A percentile compares a stretch with the other conserved stretches of the same genome.
phyloP scores from a whole-genome alignment of 2,113 vertebrate species.

The Sakesphorus luctuosus region DNA sequence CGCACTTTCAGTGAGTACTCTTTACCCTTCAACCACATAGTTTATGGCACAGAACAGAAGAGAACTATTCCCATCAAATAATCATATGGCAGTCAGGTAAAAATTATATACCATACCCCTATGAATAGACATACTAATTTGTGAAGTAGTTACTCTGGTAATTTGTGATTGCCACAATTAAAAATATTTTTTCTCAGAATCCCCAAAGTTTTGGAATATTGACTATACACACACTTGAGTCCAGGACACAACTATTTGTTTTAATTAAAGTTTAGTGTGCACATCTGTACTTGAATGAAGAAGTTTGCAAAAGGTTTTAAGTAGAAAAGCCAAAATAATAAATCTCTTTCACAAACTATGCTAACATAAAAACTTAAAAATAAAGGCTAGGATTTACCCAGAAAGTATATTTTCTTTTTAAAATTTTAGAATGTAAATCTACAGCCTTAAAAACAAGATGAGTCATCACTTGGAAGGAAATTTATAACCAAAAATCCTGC shows the following conservation, averaged over 20 bases:
- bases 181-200: neutral
- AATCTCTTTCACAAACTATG: neutral
- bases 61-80: neutral
- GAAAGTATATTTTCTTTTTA: neutral
- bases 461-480: neutral
- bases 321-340: neutral
- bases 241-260: neutral
- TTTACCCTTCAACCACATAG: neutral
- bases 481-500: neutral
- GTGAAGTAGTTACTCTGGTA: neutral
- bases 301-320: neutral
- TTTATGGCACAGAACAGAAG: neutral
- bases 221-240: neutral
- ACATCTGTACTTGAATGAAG: neutral
- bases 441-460: neutral
- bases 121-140: neutral
- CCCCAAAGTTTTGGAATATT: neutral
- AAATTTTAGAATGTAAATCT: neutral
- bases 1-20: neutral
- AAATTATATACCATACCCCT: neutral
- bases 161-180: neutral
- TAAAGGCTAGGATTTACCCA: neutral
- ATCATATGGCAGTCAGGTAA: neutral
- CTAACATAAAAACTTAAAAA: neutral
- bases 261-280: neutral